Conservation (phyloP, 2,797 vertebrate species). For the Ispidina picta region DNA sequence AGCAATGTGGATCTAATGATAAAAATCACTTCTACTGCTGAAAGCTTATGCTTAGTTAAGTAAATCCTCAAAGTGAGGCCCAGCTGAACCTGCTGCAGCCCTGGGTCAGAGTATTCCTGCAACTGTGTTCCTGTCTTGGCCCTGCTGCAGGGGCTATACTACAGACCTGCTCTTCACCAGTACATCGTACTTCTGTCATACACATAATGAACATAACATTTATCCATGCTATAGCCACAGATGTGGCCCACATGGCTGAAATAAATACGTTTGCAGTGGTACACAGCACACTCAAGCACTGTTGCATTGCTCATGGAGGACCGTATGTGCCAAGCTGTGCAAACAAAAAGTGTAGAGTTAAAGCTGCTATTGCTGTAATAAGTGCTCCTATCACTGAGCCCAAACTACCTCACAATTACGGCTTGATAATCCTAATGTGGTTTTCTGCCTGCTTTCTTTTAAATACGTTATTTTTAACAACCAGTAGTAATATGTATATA, state of each 20-base stretch:
- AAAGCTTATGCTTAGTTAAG: neutral
- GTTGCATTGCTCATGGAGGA: neutral
- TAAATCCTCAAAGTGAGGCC: neutral
- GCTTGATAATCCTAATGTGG: neutral
- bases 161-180: neutral
- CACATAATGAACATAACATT: neutral
- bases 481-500: neutral
- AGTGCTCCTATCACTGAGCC: neutral
- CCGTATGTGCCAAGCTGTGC: neutral
- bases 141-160: neutral
- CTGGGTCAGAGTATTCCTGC: neutral
- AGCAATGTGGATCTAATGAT: neutral
- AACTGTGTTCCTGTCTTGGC: rapidly evolving
- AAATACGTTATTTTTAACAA: neutral
- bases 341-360: neutral
- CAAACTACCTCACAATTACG: neutral
- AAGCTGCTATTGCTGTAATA: neutral
- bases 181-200: neutral
- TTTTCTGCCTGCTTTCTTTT: neutral
- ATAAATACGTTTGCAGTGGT: neutral
- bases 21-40: neutral
- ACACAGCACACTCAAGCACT: neutral
- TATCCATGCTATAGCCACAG: neutral
- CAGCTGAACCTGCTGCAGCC: neutral
- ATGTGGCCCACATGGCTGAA: neutral